Evolutionary conservation across 2,113 vertebrate genomes (phyloP).

Genomic region (Cacatua alba): DNA sequence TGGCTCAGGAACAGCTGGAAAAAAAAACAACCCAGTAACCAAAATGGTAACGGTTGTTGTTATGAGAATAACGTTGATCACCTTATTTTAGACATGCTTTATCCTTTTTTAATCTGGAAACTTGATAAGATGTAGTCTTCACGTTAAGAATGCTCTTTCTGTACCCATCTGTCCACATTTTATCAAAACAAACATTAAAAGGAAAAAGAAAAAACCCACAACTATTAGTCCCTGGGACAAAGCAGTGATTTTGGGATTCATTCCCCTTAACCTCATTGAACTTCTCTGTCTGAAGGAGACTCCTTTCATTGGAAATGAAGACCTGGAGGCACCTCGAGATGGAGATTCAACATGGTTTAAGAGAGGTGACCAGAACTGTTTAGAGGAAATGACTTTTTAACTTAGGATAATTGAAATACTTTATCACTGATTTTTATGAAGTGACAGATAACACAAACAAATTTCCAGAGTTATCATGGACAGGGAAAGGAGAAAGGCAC

Average conservation of each 20-base stretch:
- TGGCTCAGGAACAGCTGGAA: background rate
- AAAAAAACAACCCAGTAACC: background rate
- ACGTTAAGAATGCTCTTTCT: background rate
- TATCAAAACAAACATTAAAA: background rate
- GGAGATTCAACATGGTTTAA: background rate
- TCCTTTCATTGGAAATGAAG: background rate
- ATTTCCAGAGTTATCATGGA: background rate
- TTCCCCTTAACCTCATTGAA: background rate
- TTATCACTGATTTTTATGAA: slow-evolving; percentile 2
- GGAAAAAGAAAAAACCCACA: background rate
- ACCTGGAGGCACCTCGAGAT: background rate
- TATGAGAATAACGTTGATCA: too few species aligned
- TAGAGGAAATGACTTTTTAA: background rate
- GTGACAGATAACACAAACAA: slow-evolving; percentile 11
- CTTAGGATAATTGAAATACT: background rate
- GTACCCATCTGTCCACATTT: background rate
- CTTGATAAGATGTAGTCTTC: too few species aligned
- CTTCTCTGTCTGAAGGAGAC: background rate
- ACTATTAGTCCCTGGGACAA: background rate
- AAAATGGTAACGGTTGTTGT: too few species aligned
- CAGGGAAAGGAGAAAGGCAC: background rate
- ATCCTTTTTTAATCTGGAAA: too few species aligned
- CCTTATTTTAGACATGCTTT: too few species aligned
- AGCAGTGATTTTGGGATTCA: background rate
- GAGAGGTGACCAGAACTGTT: background rate